phyloP scores from a whole-genome alignment of 2,888 invertebrate genomes.

The Strigamia crassipes region DNA sequence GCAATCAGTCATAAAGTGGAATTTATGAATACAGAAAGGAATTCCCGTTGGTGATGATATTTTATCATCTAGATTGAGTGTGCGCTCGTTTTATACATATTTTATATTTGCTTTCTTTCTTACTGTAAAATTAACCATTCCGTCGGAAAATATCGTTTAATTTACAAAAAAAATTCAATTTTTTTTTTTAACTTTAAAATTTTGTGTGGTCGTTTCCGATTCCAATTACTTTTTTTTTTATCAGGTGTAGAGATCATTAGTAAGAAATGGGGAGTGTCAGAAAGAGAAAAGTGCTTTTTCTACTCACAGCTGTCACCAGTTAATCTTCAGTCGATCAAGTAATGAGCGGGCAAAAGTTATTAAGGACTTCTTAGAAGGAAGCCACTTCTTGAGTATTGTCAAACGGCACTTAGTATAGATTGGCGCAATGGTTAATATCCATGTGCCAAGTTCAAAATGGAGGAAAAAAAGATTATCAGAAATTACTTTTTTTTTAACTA shows the following conservation, averaged over 20 bases:
- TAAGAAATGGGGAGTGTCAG: constrained; percentile 14
- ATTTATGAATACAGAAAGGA: constrained; percentile 40
- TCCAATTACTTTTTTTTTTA: neutral
- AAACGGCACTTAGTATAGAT: neutral
- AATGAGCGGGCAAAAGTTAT: constrained; percentile 34
- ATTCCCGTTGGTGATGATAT: constrained; percentile 40
- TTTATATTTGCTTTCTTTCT: constrained; percentile 14
- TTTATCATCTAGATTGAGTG: constrained; percentile 35
- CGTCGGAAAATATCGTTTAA: neutral
- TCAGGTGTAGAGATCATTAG: constrained; percentile 21
- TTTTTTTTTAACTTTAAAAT: neutral
- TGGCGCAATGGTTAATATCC: constrained; percentile 1
- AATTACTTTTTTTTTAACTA: neutral
- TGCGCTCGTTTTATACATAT: constrained; percentile 38
- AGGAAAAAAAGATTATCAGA: too few relatives aligned
- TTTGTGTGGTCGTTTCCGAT: neutral
- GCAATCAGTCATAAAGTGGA: constrained; percentile 42
- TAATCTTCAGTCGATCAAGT: constrained; percentile 44
- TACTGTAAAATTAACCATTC: constrained; percentile 24
- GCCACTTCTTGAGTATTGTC: constrained; percentile 16
- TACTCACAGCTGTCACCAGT: constrained; percentile 45
- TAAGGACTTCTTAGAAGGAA: constrained; percentile 28
- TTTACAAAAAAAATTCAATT: neutral
- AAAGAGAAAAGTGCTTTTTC: constrained; percentile 38
- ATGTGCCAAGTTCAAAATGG: neutral